Evolutionary conservation across 2,888 invertebrate species (phyloP).

Genomic region (Lordiphosa fenestrarum): DNA sequence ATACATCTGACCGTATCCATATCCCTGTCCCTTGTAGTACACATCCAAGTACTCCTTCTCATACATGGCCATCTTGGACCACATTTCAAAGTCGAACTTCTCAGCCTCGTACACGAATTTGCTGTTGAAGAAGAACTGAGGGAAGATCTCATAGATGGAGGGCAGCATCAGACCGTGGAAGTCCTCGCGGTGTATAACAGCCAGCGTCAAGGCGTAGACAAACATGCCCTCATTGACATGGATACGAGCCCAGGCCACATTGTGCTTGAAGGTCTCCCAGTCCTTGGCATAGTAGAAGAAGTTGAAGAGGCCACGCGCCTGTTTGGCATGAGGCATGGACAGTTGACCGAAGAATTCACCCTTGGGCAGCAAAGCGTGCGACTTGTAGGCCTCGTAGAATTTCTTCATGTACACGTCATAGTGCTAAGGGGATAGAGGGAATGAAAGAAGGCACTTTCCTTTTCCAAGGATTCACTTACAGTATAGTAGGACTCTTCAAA

Average conservation of each 20-base stretch:
- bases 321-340: constrained; percentile 81
- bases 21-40: constrained; percentile 57
- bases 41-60: constrained; percentile 72
- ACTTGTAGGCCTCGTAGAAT: constrained; percentile 60
- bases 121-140: constrained; percentile 86
- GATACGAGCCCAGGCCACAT: constrained; percentile 85
- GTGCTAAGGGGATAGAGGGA: constrained; percentile 29
- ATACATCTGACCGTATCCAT: constrained; percentile 37
- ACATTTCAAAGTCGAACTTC: constrained; percentile 81
- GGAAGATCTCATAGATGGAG: constrained; percentile 87
- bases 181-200: constrained; percentile 84
- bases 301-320: constrained; percentile 83
- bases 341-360: constrained; percentile 82
- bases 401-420: constrained; percentile 59
- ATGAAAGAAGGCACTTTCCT: too few relatives aligned
- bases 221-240: constrained; percentile 86
- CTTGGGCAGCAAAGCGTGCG: constrained; percentile 81
- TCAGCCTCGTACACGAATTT: constrained; percentile 86
- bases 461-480: constrained; percentile 32
- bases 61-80: constrained; percentile 80
- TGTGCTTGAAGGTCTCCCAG: constrained; percentile 86
- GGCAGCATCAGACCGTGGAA: constrained; percentile 85
- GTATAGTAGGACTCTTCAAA: constrained; percentile 61
- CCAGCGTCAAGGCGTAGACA: constrained; percentile 84
- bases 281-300: constrained; percentile 86